These are phyloP conservation scores for Eueides isabella DNA, from an alignment of 1,140 invertebrate species.

Conservation along the genomic window DNA sequence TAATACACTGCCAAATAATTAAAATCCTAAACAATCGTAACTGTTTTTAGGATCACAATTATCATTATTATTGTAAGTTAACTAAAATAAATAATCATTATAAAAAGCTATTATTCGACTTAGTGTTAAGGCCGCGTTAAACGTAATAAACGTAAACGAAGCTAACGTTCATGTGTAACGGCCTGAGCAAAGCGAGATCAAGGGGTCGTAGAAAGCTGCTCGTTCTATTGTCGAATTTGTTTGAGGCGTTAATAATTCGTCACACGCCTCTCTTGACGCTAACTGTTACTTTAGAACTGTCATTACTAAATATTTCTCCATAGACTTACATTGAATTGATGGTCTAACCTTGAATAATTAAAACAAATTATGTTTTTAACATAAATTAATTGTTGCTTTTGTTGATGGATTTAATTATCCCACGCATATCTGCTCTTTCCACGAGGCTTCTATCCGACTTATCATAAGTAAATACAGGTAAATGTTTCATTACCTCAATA, in stretches of 20 bases:
- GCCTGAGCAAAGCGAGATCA: constrained; percentile 37
- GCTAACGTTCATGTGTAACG: constrained; percentile 14
- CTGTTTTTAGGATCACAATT: too few species aligned
- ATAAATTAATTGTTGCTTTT: neutral
- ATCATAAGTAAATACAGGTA: neutral
- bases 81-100: neutral
- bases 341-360: neutral
- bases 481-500: neutral
- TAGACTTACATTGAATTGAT: neutral
- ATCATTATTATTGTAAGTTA: too few species aligned
- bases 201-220: constrained; percentile 55
- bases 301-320: constrained; percentile 29
- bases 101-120: neutral
- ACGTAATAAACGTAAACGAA: neutral
- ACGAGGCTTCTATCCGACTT: neutral
- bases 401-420: neutral
- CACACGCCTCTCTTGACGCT: constrained; percentile 51
- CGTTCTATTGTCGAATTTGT: constrained; percentile 65
- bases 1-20: too few species aligned
- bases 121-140: neutral
- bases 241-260: constrained; percentile 68
- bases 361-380: neutral
- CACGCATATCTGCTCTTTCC: neutral
- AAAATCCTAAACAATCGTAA: too few species aligned
- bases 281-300: constrained; percentile 22